Evolutionary conservation across 1,140 invertebrate species (phyloP).

Genomic region (Cydia splendana): DNA sequence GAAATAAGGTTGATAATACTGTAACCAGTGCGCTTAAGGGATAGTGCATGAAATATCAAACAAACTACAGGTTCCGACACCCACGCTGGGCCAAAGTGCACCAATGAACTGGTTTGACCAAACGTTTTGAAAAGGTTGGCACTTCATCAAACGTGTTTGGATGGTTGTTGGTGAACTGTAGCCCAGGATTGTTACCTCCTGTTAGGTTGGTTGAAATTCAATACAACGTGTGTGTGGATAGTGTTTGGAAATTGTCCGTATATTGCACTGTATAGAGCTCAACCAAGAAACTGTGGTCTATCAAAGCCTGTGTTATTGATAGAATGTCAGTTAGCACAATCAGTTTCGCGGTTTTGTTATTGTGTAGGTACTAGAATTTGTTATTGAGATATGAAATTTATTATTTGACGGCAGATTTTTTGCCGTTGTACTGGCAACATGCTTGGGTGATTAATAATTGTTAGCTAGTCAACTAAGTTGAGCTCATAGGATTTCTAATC

Average conservation of each 20-base stretch:
- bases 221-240: slow-evolving; percentile 33
- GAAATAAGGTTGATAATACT: not conserved
- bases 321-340: not conserved
- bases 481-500: too few relatives aligned
- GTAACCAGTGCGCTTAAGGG: slow-evolving; percentile 36
- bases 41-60: slow-evolving; percentile 61
- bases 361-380: not conserved
- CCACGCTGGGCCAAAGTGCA: slow-evolving; percentile 3
- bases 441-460: too few relatives aligned
- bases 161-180: not conserved
- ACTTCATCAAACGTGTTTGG: not conserved
- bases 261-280: not conserved
- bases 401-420: too few relatives aligned
- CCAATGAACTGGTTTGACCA: slow-evolving; percentile 6
- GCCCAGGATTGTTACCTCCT: slow-evolving; percentile 50
- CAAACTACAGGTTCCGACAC: slow-evolving; percentile 53
- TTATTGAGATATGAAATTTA: not conserved
- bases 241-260: not conserved
- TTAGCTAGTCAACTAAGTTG: too few relatives aligned
- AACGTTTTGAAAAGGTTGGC: not conserved
- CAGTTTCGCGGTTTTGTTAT: not conserved
- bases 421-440: too few relatives aligned
- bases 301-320: not conserved
- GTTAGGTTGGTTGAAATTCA: slow-evolving; percentile 52
- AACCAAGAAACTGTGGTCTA: not conserved